phyloP scores from a whole-genome alignment of 2,797 vertebrate species.

The Sebastes trivittatus region DNA sequence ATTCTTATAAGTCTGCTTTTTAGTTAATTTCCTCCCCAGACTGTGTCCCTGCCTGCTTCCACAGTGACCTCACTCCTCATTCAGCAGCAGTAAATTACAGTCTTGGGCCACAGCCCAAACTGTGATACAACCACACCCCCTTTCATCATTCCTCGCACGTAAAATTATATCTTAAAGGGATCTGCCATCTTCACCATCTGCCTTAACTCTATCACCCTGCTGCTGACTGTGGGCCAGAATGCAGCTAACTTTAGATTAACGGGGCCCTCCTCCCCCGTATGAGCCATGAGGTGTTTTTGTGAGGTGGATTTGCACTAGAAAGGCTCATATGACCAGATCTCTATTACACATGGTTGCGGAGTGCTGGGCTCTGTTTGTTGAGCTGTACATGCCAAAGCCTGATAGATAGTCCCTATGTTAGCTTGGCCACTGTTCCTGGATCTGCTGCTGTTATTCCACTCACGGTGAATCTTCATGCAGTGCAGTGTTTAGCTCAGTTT shows the following conservation, averaged over 20 bases:
- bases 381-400: slow-evolving; percentile 44
- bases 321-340: slow-evolving; percentile 50
- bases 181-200: background rate
- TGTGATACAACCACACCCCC: slow-evolving; percentile 27
- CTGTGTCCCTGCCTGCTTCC: background rate
- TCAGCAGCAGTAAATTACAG: slow-evolving; percentile 18
- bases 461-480: slow-evolving; percentile 21
- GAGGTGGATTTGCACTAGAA: slow-evolving; percentile 33
- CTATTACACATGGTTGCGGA: slow-evolving; percentile 57
- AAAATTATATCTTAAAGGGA: background rate
- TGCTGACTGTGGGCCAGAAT: background rate
- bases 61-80: slow-evolving; percentile 33
- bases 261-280: background rate
- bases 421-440: slow-evolving; percentile 47
- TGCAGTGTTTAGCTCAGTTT: background rate
- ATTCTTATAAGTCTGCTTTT: background rate
- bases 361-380: slow-evolving; percentile 41
- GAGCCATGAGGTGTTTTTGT: slow-evolving; percentile 27
- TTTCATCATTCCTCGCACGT: slow-evolving; percentile 11
- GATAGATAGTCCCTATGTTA: slow-evolving; percentile 56
- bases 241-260: slow-evolving; percentile 8
- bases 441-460: slow-evolving; percentile 49
- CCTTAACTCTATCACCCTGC: background rate
- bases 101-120: slow-evolving; percentile 29
- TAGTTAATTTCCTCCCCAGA: slow-evolving; percentile 1